A percentile compares a stretch with the other conserved stretches of the same genome.
Conservation (phyloP, 2,113 vertebrate genomes). For the Helogale parvula region DNA sequence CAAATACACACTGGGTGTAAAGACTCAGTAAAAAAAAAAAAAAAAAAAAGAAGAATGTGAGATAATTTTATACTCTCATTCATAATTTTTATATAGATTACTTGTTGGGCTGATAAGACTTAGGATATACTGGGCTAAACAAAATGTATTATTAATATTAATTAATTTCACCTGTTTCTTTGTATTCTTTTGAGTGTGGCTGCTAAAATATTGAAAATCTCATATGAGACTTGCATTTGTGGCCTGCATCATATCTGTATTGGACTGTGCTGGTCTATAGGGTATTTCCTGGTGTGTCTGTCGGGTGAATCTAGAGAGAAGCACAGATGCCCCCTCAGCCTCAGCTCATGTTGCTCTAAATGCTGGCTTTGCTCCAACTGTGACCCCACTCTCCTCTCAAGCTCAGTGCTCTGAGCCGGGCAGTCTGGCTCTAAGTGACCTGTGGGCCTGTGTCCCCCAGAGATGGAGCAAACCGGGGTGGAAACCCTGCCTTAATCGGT, state of each 20-base stretch:
- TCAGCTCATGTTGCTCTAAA: not conserved
- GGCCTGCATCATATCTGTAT: not conserved
- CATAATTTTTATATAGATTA: not conserved
- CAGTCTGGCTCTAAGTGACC: not conserved
- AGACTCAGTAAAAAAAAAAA: not conserved
- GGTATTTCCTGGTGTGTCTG: not conserved
- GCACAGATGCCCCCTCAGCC: not conserved
- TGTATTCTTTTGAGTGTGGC: not conserved
- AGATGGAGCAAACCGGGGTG: not conserved
- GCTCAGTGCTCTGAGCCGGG: not conserved
- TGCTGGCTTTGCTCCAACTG: not conserved
- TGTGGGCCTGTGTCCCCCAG: not conserved
- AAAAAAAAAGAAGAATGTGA: not conserved
- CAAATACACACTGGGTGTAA: not conserved
- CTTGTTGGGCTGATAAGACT: not conserved
- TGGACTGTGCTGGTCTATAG: not conserved
- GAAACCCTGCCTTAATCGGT: not conserved
- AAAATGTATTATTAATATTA: not conserved
- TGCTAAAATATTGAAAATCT: not conserved
- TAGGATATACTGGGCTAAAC: slow-evolving; percentile 10
- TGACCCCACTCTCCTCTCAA: not conserved
- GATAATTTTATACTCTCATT: not conserved
- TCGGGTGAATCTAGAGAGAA: not conserved
- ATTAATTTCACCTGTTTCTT: slow-evolving; percentile 1
- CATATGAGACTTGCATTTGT: not conserved